Conservation (phyloP, 2,113 vertebrate genomes). For the Sus scrofa region DNA sequence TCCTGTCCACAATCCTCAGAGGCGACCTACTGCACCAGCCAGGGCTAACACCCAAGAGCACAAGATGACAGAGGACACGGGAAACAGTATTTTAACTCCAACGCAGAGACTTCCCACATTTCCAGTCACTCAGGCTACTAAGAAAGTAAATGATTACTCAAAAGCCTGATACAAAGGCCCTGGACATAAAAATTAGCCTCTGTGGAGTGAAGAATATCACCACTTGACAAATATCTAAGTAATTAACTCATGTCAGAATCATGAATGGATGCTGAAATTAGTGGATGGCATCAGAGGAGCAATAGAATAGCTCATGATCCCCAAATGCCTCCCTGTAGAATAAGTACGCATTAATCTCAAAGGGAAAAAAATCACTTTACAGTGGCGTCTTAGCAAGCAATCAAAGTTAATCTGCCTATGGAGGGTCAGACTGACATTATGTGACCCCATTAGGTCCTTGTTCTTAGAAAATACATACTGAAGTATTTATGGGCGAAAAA, state of each 20-base stretch:
- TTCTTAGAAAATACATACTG: not conserved
- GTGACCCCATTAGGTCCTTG: not conserved
- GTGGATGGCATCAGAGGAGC: not conserved
- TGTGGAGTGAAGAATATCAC: not conserved
- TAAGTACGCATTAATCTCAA: not conserved
- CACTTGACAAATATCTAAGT: not conserved
- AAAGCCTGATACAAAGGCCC: not conserved
- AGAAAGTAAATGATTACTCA: not conserved
- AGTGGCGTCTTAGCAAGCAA: not conserved
- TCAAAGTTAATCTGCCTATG: not conserved
- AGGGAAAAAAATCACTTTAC: not conserved
- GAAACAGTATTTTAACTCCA: not conserved
- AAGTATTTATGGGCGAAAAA: not conserved
- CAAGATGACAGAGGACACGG: not conserved
- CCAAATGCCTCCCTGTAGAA: not conserved
- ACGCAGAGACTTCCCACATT: not conserved
- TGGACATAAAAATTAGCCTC: not conserved
- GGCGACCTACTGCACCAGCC: not conserved
- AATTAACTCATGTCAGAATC: not conserved
- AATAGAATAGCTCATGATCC: not conserved
- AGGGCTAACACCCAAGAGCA: not conserved
- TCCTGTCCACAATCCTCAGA: not conserved
- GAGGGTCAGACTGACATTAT: not conserved
- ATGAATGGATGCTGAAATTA: not conserved
- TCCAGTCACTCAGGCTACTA: not conserved